Evolutionary conservation across 2,113 vertebrate species (phyloP), one percentile per base, ranked within the genome.

Genomic region (Oncorhynchus masou): DNA sequence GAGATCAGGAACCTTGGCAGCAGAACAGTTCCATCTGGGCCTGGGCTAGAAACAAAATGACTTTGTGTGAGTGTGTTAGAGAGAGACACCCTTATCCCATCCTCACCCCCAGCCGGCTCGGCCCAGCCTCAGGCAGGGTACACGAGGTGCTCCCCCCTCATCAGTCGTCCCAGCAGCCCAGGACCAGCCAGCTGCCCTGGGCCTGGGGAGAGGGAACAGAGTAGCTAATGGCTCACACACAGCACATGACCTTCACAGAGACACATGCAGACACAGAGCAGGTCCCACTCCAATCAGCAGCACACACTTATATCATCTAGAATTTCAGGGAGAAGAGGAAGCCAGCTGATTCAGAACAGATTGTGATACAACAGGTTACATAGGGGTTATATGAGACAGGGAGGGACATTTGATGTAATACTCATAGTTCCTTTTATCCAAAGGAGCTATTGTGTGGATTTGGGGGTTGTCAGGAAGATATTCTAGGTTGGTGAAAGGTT

Each of bases 31-130:
- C 89, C 90, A 91, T 92, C 83, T 91, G 90, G 90, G 86, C 74
- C 71, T 67, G 66, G 83, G 49, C 79, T 90, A 15, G 51, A 78
- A 91, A 94, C 92, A 94, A 92, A 87, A 90, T 92, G 90, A 89
- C 93, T 93, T 93, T 93, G 92, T 93, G 74, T 82, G 78, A 77
- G 68, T 19, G 12, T 54, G 51, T 54, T 54, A 54, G 51, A 54
- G 51, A 54, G 16, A 54, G 51, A 54, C 13, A 54, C 51, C 39
- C 39, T 45, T 11, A 45, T 45, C 9, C 51, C 51, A 54, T 19
- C 51, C 51, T 54, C 12, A 13, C 12, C 51, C 15, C 12, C 13
- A 16, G 16, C 51, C 51, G 4, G 51, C 51, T 16, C 16, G 16
- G 51, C 51, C 5, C 51, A 54, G 51, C 51, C 51, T 19, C 51